phyloP scores from a whole-genome alignment of 2,113 vertebrate genomes.

The Apodemus speciosus region DNA sequence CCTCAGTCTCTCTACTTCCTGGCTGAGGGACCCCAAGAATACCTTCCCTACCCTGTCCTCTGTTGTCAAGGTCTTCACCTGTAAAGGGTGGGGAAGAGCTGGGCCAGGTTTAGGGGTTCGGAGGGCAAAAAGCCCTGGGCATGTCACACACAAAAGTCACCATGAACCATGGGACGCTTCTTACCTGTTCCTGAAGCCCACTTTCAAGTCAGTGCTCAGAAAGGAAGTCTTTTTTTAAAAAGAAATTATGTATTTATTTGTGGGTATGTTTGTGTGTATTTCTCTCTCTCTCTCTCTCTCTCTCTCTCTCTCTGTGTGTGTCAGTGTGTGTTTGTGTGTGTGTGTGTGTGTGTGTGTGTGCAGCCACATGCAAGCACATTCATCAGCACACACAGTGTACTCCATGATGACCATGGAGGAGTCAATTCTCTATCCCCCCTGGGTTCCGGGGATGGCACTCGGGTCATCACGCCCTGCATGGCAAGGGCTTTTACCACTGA shows the following conservation, averaged over 20 bases:
- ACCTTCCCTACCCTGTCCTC: not conserved
- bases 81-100: too few relatives aligned
- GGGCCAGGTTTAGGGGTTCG: too few relatives aligned
- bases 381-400: too few relatives aligned
- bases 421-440: not conserved
- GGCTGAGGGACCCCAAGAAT: not conserved
- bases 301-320: not conserved
- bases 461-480: not conserved
- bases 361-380: rapidly evolving
- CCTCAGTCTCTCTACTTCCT: not conserved
- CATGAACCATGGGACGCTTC: rapidly evolving
- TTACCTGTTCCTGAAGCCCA: not conserved
- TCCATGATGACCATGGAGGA: not conserved
- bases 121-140: not conserved
- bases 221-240: not conserved
- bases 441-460: not conserved
- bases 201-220: not conserved
- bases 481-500: not conserved
- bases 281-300: not conserved
- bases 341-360: not conserved
- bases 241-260: not conserved
- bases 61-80: rapidly evolving
- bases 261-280: not conserved
- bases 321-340: not conserved
- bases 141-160: rapidly evolving